Base-by-base conservation (phyloP, 2,113 vertebrate species). In the Catharus fuscescens region DNA sequence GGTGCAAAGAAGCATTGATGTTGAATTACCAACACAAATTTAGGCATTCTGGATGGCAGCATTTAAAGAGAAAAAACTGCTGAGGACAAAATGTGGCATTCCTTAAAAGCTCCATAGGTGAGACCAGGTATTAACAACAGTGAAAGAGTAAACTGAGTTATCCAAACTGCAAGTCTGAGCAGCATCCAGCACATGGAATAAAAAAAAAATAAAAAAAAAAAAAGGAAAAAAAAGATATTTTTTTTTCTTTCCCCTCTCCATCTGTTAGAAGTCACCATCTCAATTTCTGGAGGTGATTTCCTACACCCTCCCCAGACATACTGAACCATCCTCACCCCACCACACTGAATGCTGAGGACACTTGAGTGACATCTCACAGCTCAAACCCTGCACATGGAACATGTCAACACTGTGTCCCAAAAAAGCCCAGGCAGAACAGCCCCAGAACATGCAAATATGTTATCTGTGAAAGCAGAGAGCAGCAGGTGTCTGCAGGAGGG, bases 391-490 rank as follows among this genome's bases (percentile, higher is more conserved):
- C 73, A 54, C 53, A 54, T 1, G 56, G 67, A 60, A 40, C 80
- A 57, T 0, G 0, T 10, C 16, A 77, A 57, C 29, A 14, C 45
- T 0, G 8, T 0, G 2, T 16, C 59, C 48, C 56, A 59, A 60
- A 57, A 36, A 54, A 67, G 9, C 48, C 57, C 72, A 52, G 40
- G 67, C 45, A 34, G 26, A 83, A 10, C 25, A 66, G 38, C 53
- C n/a, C 36, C 36, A 23, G 26, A 8, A 4, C 3, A 9, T 1
- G 44, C 9, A 36, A 77, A 28, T 16, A 2, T 0, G 7, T 65
- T 18, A 31, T 18, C 8, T 8, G 2, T 26, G 65, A 48, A 23
- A 34, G 56, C 79, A 38, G 65, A 32, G 64, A 84, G 45, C 89
- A 81, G 73, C 60, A 90, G 44, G 4, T 21, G 61, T 2, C 64